Percentiles rank a stretch among this genome's conserved stretches.
Conservation (phyloP, 2,113 vertebrate species). For the Ariopsis seemanni region DNA sequence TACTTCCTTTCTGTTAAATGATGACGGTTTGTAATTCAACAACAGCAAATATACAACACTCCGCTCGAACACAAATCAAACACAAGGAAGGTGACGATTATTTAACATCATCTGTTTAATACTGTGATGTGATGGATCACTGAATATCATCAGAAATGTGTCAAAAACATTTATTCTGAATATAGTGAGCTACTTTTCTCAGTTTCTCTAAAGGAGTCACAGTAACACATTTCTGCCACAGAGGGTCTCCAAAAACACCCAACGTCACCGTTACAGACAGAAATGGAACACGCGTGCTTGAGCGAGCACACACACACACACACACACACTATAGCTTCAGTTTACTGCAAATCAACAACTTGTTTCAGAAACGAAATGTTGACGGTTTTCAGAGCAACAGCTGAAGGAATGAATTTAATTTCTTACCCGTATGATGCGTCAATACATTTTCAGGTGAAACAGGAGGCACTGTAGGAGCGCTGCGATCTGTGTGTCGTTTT, state of each 20-base stretch:
- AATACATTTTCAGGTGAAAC: not conserved
- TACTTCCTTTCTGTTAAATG: slow-evolving; percentile 68
- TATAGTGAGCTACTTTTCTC: not conserved
- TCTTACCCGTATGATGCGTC: not conserved
- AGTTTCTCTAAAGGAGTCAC: not conserved
- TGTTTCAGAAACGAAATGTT: not conserved
- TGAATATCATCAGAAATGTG: not conserved
- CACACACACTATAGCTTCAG: not conserved
- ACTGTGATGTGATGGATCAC: not conserved
- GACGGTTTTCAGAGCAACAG: not conserved
- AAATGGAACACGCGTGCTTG: no score
- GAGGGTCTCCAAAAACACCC: not conserved
- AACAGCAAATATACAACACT: slow-evolving; percentile 69
- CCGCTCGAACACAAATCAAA: slow-evolving; percentile 35
- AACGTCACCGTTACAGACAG: not conserved
- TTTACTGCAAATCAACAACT: not conserved
- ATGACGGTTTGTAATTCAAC: slow-evolving; percentile 62
- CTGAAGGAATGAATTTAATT: no score
- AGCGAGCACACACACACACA: no score
- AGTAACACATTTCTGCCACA: not conserved
- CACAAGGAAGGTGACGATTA: not conserved
- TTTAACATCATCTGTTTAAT: not conserved
- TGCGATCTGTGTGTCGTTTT: no score
- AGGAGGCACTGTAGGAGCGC: not conserved
- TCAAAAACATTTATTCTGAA: not conserved